A percentile compares a stretch with the other conserved stretches of the same genome.
Evolutionary conservation across 2,113 vertebrate genomes (phyloP).

Genomic region (Cairina moschata): DNA sequence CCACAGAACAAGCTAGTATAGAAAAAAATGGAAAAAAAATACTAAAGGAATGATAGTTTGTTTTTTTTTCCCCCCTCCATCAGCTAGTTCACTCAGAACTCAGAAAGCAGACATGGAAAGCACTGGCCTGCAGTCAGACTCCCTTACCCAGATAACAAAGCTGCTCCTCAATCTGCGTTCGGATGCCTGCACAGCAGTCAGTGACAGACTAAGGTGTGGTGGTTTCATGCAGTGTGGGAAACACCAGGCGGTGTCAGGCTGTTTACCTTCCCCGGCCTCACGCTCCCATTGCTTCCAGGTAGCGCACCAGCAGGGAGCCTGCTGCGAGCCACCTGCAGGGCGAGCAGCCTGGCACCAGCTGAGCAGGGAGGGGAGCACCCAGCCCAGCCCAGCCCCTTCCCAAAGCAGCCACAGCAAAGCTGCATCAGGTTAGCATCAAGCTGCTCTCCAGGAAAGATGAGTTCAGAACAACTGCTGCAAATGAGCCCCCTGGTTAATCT

Average conservation of each 20-base stretch:
- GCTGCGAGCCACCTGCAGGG: neutral
- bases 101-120: neutral
- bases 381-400: neutral
- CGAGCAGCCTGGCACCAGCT: fast-evolving
- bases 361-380: neutral
- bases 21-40: neutral
- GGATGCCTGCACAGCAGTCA: neutral
- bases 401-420: neutral
- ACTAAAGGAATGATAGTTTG: neutral
- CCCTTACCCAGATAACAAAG: neutral
- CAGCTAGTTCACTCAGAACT: neutral
- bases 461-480: neutral
- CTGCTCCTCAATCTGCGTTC: neutral
- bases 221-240: neutral
- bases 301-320: neutral
- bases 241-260: neutral
- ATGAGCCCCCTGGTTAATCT: neutral
- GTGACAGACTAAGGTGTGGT: neutral
- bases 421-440: neutral
- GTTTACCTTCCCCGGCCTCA: neutral
- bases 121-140: neutral
- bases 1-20: neutral
- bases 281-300: neutral
- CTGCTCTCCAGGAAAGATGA: neutral
- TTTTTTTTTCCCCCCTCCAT: neutral